Evolutionary conservation across 2,113 vertebrate species (phyloP), one percentile per base, ranked within the genome.

Genomic region (Camelus bactrianus): DNA sequence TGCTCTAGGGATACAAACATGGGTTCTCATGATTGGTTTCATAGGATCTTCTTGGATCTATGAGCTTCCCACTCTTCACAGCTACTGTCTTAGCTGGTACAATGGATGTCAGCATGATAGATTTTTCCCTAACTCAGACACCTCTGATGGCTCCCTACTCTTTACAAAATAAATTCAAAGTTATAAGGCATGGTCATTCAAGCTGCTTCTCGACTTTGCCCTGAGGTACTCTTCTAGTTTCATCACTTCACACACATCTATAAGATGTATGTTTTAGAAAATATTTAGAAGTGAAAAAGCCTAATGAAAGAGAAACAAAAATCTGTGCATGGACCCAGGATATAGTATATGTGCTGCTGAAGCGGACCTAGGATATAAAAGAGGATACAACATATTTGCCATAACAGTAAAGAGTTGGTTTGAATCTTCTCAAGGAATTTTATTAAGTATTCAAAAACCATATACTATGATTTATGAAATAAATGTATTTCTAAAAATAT

Each of bases 371-470:
- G 42, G 54, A 85, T 64, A 30, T 38, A 72, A 60, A 72, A 70
- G 26, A 60, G 13, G 16, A 84, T 6, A 62, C 35, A 65, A 65
- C 6, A 2, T 24, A 54, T 5, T 16, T 84, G 79, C 46, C 35
- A 4, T 13, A 56, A 75, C 2, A 65, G n/a, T 26, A 88, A 42
- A 64, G 42, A 35, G 64, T 77, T 64, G n/a, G 19, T 60, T 22
- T 58, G 5, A 64, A 46, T 64, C 24, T 93, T 89, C 60, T 76
- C 32, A 64, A 62, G 52, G 9, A 9, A 46, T 81, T 80, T 32
- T 6, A 42, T 65, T 62, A 90, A 86, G 20, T 52, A 73, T 67
- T 92, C 64, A 95, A 79, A 85, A 92, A 80, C 15, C 50, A 89
- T 16, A 70, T 8, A 28, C 20, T 46, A 92, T 38, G 35, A 70